Percentiles rank a stretch among this genome's conserved stretches.
phyloP scores from a whole-genome alignment of 2,888 invertebrate species.

The Hyalella azteca region DNA sequence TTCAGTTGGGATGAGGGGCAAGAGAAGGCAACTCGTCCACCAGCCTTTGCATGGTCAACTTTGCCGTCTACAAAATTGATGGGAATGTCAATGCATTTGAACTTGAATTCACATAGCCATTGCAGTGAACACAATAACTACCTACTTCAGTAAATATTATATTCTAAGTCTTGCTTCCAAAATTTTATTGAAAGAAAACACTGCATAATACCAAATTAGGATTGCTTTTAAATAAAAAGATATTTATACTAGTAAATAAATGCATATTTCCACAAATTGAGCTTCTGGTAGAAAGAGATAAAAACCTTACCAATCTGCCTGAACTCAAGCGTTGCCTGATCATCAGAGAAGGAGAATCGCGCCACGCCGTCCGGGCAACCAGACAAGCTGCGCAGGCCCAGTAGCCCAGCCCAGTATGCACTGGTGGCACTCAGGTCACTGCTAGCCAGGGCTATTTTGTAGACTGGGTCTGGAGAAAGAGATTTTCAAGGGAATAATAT shows the following conservation, averaged over 20 bases:
- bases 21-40: constrained; percentile 93
- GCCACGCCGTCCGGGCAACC: constrained; percentile 66
- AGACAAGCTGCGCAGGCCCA: constrained; percentile 69
- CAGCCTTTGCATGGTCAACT: constrained; percentile 85
- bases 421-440: constrained; percentile 78
- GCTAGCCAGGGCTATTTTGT: constrained; percentile 78
- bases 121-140: too few species aligned
- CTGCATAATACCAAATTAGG: too few species aligned
- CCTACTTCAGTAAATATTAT: too few species aligned
- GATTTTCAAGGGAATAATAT: too few species aligned
- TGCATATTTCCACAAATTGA: neutral
- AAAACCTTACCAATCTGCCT: constrained; percentile 71
- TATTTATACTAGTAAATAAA: too few species aligned
- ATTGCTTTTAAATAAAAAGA: too few species aligned
- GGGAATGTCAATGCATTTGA: too few species aligned
- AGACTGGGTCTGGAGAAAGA: constrained; percentile 74
- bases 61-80: constrained; percentile 62
- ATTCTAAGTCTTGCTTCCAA: too few species aligned
- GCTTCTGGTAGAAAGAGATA: neutral
- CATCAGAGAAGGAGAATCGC: constrained; percentile 73
- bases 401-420: constrained; percentile 82
- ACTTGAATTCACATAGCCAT: too few species aligned
- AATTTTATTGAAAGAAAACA: too few species aligned
- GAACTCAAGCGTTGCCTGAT: constrained; percentile 80
- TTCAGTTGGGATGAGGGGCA: constrained; percentile 80